These are phyloP conservation scores for Dicrurus megarhynchus DNA, from an alignment of 2,113 vertebrate species.

Conservation along the genomic window DNA sequence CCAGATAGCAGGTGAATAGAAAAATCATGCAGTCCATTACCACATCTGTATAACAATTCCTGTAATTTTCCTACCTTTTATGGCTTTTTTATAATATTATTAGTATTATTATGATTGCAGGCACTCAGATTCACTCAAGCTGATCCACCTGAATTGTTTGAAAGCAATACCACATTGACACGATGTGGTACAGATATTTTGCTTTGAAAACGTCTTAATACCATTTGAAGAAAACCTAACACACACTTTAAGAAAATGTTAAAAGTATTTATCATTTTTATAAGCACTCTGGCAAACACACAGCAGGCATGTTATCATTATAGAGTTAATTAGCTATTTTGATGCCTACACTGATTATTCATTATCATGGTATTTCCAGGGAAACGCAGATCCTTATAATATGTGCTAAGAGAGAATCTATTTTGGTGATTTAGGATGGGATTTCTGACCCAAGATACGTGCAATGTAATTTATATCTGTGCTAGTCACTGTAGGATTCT, in stretches of 20 bases:
- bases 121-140: neutral
- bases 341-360: neutral
- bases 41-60: neutral
- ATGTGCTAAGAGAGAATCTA: neutral
- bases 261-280: neutral
- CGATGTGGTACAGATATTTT: neutral
- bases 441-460: neutral
- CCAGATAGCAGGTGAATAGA: neutral
- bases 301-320: neutral
- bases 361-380: neutral
- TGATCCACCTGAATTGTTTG: neutral
- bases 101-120: neutral
- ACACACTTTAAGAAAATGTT: neutral
- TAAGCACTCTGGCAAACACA: neutral
- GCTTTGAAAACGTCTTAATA: neutral
- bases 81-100: neutral
- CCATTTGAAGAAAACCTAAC: neutral
- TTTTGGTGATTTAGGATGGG: neutral
- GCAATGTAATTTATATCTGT: neutral
- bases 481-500: neutral
- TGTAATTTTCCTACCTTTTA: neutral
- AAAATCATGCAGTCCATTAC: neutral
- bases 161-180: neutral
- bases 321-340: neutral
- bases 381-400: neutral